phyloP scores from a whole-genome alignment of 2,888 invertebrate species.

The Apodemia mormo region DNA sequence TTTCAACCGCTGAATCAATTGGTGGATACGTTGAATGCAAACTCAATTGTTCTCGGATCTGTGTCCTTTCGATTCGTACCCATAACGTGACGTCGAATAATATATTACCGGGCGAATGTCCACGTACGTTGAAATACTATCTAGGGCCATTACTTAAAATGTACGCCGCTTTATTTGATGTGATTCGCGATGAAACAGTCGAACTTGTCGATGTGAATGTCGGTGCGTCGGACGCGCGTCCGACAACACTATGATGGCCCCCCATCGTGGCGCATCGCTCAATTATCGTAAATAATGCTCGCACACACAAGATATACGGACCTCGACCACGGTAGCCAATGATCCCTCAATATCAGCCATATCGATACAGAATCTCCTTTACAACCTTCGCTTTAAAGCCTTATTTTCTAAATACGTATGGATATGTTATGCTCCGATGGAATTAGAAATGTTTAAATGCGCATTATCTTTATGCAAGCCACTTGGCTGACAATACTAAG shows the following conservation, averaged over 20 bases:
- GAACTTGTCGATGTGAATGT: constrained; percentile 80
- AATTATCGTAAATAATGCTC: constrained; percentile 83
- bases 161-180: constrained; percentile 80
- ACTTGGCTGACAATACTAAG: constrained; percentile 76
- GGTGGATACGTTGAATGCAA: constrained; percentile 79
- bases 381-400: constrained; percentile 48
- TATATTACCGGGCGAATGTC: constrained; percentile 74
- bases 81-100: constrained; percentile 72
- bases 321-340: constrained; percentile 70
- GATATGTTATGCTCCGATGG: constrained; percentile 57
- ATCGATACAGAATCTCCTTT: constrained; percentile 52
- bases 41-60: constrained; percentile 80
- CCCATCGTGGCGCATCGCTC: constrained; percentile 81
- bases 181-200: constrained; percentile 80
- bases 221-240: constrained; percentile 57
- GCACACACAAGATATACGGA: constrained; percentile 80
- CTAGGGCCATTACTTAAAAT: constrained; percentile 81
- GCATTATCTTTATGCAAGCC: constrained; percentile 81
- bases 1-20: constrained; percentile 81
- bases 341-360: constrained; percentile 55
- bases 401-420: constrained; percentile 43
- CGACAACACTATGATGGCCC: constrained; percentile 81
- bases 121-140: constrained; percentile 79
- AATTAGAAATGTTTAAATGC: constrained; percentile 67
- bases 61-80: constrained; percentile 69